Evolutionary conservation across 2,113 vertebrate genomes (phyloP).

Genomic region (Papio anubis): DNA sequence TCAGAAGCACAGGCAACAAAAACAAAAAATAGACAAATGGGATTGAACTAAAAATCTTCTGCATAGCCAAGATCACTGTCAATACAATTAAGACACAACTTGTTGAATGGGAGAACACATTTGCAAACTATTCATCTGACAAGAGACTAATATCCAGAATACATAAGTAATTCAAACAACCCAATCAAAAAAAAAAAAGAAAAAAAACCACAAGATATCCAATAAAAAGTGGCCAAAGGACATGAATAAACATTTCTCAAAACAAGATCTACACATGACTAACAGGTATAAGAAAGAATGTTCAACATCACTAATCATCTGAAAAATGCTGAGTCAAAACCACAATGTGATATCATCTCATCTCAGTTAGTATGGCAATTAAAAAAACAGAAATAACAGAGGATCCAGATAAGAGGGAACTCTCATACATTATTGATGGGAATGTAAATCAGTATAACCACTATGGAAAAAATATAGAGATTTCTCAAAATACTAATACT

Average conservation of each 20-base stretch:
- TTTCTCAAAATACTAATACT: neutral
- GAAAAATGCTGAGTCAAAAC: neutral
- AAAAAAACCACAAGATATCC: too few species aligned
- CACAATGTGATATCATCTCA: neutral
- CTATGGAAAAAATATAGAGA: neutral
- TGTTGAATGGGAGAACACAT: neutral
- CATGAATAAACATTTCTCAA: neutral
- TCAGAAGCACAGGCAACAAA: neutral
- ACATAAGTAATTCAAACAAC: neutral
- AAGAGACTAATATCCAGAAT: neutral
- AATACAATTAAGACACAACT: neutral
- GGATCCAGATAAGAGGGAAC: neutral
- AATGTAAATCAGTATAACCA: neutral
- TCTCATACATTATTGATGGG: neutral
- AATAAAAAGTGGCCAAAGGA: neutral
- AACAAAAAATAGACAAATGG: neutral
- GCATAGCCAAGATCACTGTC: neutral
- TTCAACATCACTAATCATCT: neutral
- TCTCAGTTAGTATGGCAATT: neutral
- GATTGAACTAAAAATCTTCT: neutral
- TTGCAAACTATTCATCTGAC: neutral
- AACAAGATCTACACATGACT: neutral
- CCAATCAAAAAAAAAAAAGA: neutral
- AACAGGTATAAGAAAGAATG: neutral
- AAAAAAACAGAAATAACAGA: neutral